phyloP scores from a whole-genome alignment of 1,140 invertebrate species.

The Diachasma alloeum region DNA sequence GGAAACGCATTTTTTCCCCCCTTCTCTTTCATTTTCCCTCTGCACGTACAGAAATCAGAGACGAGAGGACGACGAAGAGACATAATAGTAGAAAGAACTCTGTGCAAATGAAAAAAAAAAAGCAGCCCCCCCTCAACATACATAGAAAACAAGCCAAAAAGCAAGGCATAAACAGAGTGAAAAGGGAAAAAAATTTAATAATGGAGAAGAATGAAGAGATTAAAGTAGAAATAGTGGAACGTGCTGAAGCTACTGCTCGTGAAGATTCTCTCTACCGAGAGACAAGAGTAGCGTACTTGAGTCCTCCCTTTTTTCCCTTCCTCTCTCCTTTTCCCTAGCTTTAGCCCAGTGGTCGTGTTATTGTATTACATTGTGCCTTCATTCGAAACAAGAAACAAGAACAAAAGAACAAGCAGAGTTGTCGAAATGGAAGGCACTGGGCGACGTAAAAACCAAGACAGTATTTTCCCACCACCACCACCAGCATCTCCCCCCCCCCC shows the following conservation, averaged over 20 bases:
- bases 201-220: slow-evolving; percentile 21
- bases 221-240: slow-evolving; percentile 29
- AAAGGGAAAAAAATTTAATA: slow-evolving; percentile 17
- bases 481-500: neutral
- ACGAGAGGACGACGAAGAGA: neutral
- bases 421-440: slow-evolving; percentile 1
- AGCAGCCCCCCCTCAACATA: neutral
- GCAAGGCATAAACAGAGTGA: slow-evolving; percentile 13
- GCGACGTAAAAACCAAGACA: slow-evolving; percentile 24
- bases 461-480: slow-evolving; percentile 10
- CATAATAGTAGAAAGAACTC: neutral
- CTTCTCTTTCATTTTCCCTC: neutral
- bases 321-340: neutral
- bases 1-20: neutral
- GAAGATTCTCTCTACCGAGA: slow-evolving; percentile 13
- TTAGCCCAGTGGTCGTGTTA: slow-evolving; percentile 10
- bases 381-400: neutral
- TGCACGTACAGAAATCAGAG: neutral
- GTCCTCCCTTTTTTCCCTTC: neutral
- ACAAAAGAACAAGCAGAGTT: neutral
- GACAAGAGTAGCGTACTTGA: slow-evolving; percentile 16
- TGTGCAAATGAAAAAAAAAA: neutral
- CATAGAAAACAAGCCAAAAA: neutral
- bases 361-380: slow-evolving; percentile 21
- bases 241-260: slow-evolving; percentile 17